Conservation (phyloP, 1,140 invertebrate genomes). For the Cataglyphis hispanica region DNA sequence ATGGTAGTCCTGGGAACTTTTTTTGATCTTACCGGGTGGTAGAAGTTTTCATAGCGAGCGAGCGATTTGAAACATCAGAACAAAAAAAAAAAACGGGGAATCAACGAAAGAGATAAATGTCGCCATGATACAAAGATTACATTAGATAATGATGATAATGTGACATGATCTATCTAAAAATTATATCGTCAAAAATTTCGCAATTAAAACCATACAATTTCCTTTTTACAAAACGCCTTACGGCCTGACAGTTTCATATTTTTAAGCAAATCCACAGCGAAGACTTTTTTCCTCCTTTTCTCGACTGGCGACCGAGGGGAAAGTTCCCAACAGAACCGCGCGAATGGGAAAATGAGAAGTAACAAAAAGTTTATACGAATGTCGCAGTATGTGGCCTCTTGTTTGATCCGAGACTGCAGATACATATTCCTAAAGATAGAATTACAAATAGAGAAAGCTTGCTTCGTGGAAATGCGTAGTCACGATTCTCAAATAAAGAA, state of each 20-base stretch:
- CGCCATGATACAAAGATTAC: neutral
- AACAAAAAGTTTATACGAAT: constrained; percentile 35
- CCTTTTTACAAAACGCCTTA: neutral
- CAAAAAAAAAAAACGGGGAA: constrained; percentile 11
- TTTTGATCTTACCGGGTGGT: constrained; percentile 16
- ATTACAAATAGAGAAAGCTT: neutral
- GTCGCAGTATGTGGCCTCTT: constrained; percentile 14
- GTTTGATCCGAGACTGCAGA: constrained; percentile 13
- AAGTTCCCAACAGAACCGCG: neutral
- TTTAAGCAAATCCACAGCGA: neutral
- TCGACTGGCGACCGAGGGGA: neutral
- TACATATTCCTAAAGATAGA: neutral
- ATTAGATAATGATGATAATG: neutral
- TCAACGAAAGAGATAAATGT: neutral
- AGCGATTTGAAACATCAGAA: neutral
- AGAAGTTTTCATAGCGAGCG: constrained; percentile 8
- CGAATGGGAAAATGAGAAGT: constrained; percentile 3
- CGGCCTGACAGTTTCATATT: neutral
- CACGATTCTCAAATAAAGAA: neutral
- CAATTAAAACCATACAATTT: neutral
- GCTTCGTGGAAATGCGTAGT: neutral
- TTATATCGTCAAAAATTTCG: neutral
- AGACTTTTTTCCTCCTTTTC: neutral
- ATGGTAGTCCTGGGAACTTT: constrained; percentile 49
- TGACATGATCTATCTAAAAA: neutral